Conservation (phyloP, 2,113 vertebrate genomes). For the Cyanoderma ruficeps region DNA sequence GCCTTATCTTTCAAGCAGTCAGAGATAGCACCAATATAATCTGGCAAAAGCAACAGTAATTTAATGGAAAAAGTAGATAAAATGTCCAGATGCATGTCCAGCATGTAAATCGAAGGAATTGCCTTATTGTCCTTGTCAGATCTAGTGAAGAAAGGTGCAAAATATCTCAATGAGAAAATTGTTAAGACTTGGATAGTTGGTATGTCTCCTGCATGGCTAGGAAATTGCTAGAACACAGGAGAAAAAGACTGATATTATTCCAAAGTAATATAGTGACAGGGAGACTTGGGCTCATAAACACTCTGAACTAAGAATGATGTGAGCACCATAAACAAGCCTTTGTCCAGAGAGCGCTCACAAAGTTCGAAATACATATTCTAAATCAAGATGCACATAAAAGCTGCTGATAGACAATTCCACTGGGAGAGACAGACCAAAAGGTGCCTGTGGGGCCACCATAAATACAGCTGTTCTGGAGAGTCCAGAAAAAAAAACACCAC, state of each 20-base stretch:
- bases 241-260: conserved; percentile 4
- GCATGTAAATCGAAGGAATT: conserved; percentile 57
- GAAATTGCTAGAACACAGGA: conserved; percentile 7
- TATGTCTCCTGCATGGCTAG: background rate
- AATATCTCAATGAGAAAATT: conserved; percentile 33
- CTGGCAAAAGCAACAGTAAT: conserved; percentile 53
- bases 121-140: conserved; percentile 14
- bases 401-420: conserved; percentile 24
- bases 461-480: conserved; percentile 4
- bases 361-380: conserved; percentile 19
- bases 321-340: conserved; percentile 53
- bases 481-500: background rate
- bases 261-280: conserved; percentile 22
- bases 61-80: conserved; percentile 64
- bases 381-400: conserved; percentile 58
- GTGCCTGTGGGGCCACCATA: background rate
- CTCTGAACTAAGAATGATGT: conserved; percentile 41
- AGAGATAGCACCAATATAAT: conserved; percentile 60
- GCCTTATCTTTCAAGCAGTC: conserved; percentile 53
- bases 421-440: conserved; percentile 11
- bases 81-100: conserved; percentile 40
- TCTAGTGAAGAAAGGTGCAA: conserved; percentile 16
- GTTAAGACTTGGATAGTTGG: background rate
- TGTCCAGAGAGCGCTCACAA: conserved; percentile 4
- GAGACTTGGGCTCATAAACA: conserved; percentile 36